Percentiles rank a stretch among this genome's conserved stretches.
Conservation (phyloP, 2,113 vertebrate genomes). For the Ammodytes marinus region DNA sequence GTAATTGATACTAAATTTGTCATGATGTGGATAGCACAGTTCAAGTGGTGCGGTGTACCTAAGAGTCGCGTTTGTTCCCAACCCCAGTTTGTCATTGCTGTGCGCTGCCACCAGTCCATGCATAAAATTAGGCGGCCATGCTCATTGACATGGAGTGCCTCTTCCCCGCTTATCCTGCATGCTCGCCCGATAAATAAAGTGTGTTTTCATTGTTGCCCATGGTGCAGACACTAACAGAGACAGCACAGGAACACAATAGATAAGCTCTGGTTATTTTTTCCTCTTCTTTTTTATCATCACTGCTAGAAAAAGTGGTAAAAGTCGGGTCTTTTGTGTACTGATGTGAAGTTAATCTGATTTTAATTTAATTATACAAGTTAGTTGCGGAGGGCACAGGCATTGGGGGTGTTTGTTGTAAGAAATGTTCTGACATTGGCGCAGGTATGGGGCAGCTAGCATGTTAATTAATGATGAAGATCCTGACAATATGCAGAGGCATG, state of each 20-base stretch:
- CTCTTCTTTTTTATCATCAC: conserved; percentile 36
- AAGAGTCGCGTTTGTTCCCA: conserved; percentile 59
- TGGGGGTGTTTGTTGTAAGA: conserved; percentile 86
- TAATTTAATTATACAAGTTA: conserved; percentile 87
- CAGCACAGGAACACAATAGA: conserved; percentile 67
- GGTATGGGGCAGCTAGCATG: conserved; percentile 90
- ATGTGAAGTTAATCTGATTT: conserved; percentile 88
- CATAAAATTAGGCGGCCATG: conserved; percentile 69
- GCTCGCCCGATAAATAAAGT: conserved; percentile 69
- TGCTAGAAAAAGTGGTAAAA: conserved; percentile 72
- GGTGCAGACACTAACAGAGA: conserved; percentile 55
- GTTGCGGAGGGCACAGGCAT: conserved; percentile 85
- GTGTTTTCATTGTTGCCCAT: conserved; percentile 69
- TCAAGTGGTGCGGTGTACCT: conserved; percentile 73
- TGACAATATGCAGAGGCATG: conserved; percentile 91
- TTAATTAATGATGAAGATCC: conserved; percentile 92
- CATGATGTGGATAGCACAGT: conserved; percentile 76
- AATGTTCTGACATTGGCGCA: conserved; percentile 89
- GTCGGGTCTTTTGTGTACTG: conserved; percentile 80
- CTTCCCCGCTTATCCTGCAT: conserved; percentile 52
- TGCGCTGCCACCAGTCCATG: conserved; percentile 66
- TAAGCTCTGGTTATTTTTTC: conserved; percentile 62
- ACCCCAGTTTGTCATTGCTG: conserved; percentile 67
- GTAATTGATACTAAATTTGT: conserved; percentile 83
- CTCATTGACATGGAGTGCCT: conserved; percentile 73